A percentile compares a stretch with the other conserved stretches of the same genome.
Evolutionary conservation across 1,140 invertebrate species (phyloP).

Genomic region (Akabosia matsudoensis): DNA sequence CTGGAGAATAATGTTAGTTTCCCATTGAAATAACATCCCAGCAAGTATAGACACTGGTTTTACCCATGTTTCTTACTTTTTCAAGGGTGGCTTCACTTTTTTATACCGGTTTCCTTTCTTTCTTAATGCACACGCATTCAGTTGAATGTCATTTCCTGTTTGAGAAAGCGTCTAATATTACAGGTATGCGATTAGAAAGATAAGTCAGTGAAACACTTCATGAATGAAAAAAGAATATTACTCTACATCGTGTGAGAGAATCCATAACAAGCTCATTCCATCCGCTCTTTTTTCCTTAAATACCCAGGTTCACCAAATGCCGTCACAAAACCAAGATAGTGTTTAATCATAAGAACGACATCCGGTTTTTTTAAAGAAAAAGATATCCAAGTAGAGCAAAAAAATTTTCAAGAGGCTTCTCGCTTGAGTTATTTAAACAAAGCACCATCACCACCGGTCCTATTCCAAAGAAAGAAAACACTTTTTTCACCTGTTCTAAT

Average conservation of each 20-base stretch:
- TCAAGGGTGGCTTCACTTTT: not conserved
- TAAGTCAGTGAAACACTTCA: not conserved
- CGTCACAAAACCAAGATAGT: not conserved
- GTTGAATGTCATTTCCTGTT: slow-evolving; percentile 20
- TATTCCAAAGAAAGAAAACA: not conserved
- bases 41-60: too few species aligned
- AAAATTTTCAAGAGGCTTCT: not conserved
- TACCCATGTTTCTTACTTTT: too few species aligned
- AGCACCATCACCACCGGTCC: not conserved
- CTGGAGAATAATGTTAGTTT: too few species aligned
- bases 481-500: not conserved
- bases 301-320: slow-evolving; percentile 7
- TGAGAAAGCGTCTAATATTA: not conserved
- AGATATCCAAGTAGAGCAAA: not conserved
- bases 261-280: not conserved
- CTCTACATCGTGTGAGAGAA: not conserved
- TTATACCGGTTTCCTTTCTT: not conserved
- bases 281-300: slow-evolving; percentile 16
- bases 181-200: not conserved
- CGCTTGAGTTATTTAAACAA: not conserved
- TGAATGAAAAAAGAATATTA: slow-evolving; percentile 9
- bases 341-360: not conserved
- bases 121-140: not conserved
- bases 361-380: slow-evolving; percentile 15
- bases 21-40: too few species aligned